Base-by-base conservation (phyloP, 23 tunicate species). In the Botrylloides violaceus region DNA sequence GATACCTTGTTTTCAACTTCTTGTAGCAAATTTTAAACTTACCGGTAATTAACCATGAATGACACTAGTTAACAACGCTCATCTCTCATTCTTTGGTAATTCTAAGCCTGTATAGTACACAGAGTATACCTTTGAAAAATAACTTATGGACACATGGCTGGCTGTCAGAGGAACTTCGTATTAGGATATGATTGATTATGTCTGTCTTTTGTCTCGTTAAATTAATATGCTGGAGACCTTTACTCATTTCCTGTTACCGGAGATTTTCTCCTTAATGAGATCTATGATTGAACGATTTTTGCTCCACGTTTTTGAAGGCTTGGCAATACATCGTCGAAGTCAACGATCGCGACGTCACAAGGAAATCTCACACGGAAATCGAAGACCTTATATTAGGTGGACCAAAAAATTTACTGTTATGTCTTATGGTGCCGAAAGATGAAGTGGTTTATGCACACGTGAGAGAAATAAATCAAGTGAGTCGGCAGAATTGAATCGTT, bases 381-480 rank as follows among this genome's bases (percentile, higher is more conserved):
- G 86, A 70, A 80, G 82, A 87, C 63, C 61, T 87, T 2, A 87
- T 87, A n/a, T 57, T 87, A 3, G 76, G 71, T 36, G 95, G 95
- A 22, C 95, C 95, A 26, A 87, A 76, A 32, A 37, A 33, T 28
- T 76, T 87, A 34, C 71, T 73, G 30, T 57, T 84, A 49, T 77
- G 79, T 27, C 64, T 84, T 7, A 84, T 84, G 92, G 75, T 71
- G 29, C 83, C 64, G 19, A 84, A 71, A 34, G 47, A 68, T 23
- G 74, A 68, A 21, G 36, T n/a, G 9, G 72, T 56, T 32, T 47
- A 24, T 59, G 37, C 25, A 20, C 37, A 27, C 9, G 4, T 30
- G 31, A 68, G 53, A 1, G 27, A 75, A 75, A 23, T 39, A 22
- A 75, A 61, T 59, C 28, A 25, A 55, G 79, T 75, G 36, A 73